phyloP scores from a whole-genome alignment of 2,113 vertebrate genomes.

The Odocoileus virginianus region DNA sequence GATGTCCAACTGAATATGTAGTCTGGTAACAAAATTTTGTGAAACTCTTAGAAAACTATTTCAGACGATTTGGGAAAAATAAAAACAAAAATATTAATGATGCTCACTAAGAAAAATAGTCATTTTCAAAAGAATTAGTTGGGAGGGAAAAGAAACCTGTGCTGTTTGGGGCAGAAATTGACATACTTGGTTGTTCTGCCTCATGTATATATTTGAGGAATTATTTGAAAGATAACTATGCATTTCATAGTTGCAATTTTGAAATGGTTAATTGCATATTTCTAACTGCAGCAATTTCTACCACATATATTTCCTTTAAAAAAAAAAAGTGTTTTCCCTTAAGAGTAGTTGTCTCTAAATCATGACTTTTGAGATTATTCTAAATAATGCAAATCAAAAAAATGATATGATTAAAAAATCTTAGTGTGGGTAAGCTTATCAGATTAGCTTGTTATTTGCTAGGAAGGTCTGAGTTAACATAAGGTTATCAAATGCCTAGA shows the following conservation, averaged over 20 bases:
- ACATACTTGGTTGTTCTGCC: background rate
- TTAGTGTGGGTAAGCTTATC: background rate
- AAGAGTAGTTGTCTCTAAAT: background rate
- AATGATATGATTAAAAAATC: background rate
- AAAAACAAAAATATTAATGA: background rate
- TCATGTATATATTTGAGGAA: background rate
- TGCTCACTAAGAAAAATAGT: background rate
- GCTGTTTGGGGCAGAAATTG: background rate
- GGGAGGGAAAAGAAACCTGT: background rate
- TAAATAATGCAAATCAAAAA: conserved; percentile 16
- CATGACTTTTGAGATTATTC: background rate
- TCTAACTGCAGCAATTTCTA: conserved; percentile 7
- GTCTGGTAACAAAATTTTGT: background rate
- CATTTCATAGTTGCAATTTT: background rate
- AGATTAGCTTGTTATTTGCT: background rate
- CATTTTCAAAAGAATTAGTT: background rate
- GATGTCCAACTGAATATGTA: background rate
- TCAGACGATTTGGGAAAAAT: background rate
- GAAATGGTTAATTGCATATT: background rate
- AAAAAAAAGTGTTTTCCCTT: background rate
- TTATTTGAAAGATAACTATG: background rate
- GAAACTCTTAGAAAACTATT: background rate
- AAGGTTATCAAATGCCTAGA: background rate
- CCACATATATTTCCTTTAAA: background rate
- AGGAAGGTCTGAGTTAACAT: background rate